A percentile compares a stretch with the other conserved stretches of the same genome.
Evolutionary conservation across 1,140 invertebrate genomes (phyloP).

Genomic region (Pissodes strobi): DNA sequence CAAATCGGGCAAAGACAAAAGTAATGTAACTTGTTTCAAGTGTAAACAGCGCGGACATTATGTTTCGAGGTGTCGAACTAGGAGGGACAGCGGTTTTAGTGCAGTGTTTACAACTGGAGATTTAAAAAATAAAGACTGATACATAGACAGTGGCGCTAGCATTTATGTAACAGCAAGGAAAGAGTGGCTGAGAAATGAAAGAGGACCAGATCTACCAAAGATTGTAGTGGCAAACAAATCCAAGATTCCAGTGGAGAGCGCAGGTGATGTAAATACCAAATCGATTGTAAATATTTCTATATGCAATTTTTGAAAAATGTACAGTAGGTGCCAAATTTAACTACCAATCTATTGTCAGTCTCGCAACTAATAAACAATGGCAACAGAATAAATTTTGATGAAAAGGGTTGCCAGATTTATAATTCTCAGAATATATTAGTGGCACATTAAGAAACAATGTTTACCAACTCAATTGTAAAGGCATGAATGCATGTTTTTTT

Average conservation of each 20-base stretch:
- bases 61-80: slow-evolving; percentile 6
- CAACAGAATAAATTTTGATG: slow-evolving; percentile 4
- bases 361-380: slow-evolving; percentile 2
- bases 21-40: slow-evolving; percentile 19
- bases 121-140: slow-evolving; percentile 40
- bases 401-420: no score
- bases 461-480: no score
- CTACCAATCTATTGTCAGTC: slow-evolving; percentile 18
- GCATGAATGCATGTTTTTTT: no score
- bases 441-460: no score
- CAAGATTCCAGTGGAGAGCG: slow-evolving; percentile 8
- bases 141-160: slow-evolving; percentile 44
- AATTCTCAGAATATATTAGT: no score
- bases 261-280: slow-evolving; percentile 6
- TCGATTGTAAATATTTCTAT: background rate
- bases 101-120: slow-evolving; percentile 34
- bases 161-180: slow-evolving; percentile 40
- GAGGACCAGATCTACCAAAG: background rate
- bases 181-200: slow-evolving; percentile 28
- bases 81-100: background rate
- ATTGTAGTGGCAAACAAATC: slow-evolving; percentile 23
- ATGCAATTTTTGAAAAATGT: background rate
- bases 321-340: slow-evolving; percentile 3
- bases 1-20: no score
- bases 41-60: slow-evolving; percentile 31